Evolutionary conservation across 2,888 invertebrate genomes (phyloP), one percentile per base, ranked within the genome.

Genomic region (Nipponacmea schrenckii): DNA sequence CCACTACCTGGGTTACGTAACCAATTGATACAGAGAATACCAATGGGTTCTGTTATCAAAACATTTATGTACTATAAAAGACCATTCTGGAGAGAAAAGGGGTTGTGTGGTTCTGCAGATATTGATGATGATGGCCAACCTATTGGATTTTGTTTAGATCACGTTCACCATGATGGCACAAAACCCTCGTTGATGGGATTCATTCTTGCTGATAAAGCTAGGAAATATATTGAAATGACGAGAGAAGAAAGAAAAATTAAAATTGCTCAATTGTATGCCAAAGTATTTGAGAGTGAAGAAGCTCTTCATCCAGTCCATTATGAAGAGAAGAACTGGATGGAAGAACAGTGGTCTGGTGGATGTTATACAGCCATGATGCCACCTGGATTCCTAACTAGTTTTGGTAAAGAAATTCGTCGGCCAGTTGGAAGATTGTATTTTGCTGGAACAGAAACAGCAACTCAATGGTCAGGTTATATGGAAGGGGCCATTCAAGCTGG

Each of bases 21-120:
- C 71, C 87, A 89, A 73, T 80, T 90, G 24, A 81, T 85, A 46
- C 86, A 88, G 74, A 79, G 87, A 26, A 77, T 85, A 63, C 87
- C 89, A 3, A 89, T 89, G 88, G 90, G 89, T 12, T 82, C 84
- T 62, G 86, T 88, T 63, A 85, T 90, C 76, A 90, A 90, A 77
- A 86, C 87, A 50, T 83, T 90, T 68, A 77, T 89, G 44, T 90
- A 89, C 72, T 90, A 90, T 79, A 80, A 85, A 50, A 82, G 77
- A 20, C 79, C 88, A 3, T 90, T 89, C 80, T 90, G 90, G 90
- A 84, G 86, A 69, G 81, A 87, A 56, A 85, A 87, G 72, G 89
- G 86, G 5, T 80, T 86, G 39, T 87, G 88, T 71, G 89, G 88
- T 1, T 77, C 82, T 3, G 67, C 77, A 1, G 74, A 72, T 14